Base-by-base conservation (phyloP, 1,140 invertebrate genomes). In the Drosophila sp. region DNA sequence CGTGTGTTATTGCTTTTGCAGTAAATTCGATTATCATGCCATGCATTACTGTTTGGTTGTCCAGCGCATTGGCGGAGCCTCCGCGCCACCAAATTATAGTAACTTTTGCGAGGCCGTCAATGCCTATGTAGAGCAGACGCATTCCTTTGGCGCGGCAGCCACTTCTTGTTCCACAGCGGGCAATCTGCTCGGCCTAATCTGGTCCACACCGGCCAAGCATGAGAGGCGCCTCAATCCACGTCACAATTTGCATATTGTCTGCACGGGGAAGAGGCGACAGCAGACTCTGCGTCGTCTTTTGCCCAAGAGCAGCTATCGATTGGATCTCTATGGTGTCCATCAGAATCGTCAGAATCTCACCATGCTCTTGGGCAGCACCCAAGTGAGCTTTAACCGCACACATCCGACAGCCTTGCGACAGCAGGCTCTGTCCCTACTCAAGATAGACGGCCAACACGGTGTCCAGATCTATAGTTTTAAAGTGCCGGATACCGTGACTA, bases 31-130 rank as follows among this genome's bases (percentile, higher is more conserved):
- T 60, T 90, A 76, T 25, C 80, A 92, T 67, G 91, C 85, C 7
- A 81, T 92, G 73, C 90, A 92, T 65, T 92, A 92, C 63, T 92
- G 91, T 11, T 47, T 92, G 63, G 83, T 92, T 1, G 70, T 92
- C 1, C 87, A 80, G n/a, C 75, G 56, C 1, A 35, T 72, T 3
- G 60, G 32, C 7, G 27, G 38, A 4, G 23, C 27, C 0, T 33
- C 56, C 5, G 27, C 32, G 1, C 3, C 40, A 7, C 35, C n/a
- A 7, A 47, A 33, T 5, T 78, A 77, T 1, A 7, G 5, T 35
- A 82, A 77, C 60, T 92, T 92, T 60, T 92, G 91, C 27, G 72
- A 82, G 60, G 89, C 91, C 0, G 79, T 90, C 33, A 70, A 83
- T 8, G 90, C 78, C 25, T 89, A 72, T 50, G 65, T 75, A n/a